Evolutionary conservation across 2,888 invertebrate species (phyloP).

Genomic region (Galeruca laticollis): DNA sequence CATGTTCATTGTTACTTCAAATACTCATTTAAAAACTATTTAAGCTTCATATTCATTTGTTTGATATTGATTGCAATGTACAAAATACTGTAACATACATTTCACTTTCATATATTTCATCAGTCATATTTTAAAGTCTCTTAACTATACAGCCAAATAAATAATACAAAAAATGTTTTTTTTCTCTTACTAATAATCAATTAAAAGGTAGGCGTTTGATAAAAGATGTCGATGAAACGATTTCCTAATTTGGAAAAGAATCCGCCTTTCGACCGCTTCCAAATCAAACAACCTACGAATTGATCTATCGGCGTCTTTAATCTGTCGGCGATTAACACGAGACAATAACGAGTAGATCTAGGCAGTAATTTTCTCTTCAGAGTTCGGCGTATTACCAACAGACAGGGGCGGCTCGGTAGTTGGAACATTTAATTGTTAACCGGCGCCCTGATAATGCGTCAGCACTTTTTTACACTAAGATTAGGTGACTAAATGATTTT

Average conservation of each 20-base stretch:
- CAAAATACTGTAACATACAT: too few relatives aligned
- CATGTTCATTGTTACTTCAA: too few relatives aligned
- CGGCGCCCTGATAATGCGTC: constrained; percentile 65
- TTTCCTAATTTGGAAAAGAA: background rate
- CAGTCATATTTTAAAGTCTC: too few relatives aligned
- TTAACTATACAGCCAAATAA: too few relatives aligned
- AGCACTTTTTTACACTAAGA: constrained; percentile 64
- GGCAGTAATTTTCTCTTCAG: constrained; percentile 48
- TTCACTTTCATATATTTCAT: too few relatives aligned
- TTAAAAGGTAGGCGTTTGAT: background rate
- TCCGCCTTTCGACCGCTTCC: background rate
- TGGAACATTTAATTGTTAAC: constrained; percentile 63
- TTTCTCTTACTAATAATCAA: background rate
- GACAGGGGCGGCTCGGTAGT: constrained; percentile 52
- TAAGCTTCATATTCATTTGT: too few relatives aligned
- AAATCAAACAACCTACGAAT: constrained; percentile 29
- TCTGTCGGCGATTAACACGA: constrained; percentile 36
- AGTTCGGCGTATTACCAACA: constrained; percentile 50
- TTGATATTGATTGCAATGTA: too few relatives aligned
- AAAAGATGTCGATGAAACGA: background rate
- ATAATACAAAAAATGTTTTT: too few relatives aligned
- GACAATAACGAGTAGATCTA: constrained; percentile 47
- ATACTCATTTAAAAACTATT: too few relatives aligned
- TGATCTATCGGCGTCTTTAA: constrained; percentile 38
- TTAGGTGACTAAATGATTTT: constrained; percentile 67